Percentiles rank a stretch among this genome's conserved stretches.
These are phyloP conservation scores for Tetramorium alpestre DNA, from an alignment of 1,140 invertebrate species.

Conservation along the genomic window DNA sequence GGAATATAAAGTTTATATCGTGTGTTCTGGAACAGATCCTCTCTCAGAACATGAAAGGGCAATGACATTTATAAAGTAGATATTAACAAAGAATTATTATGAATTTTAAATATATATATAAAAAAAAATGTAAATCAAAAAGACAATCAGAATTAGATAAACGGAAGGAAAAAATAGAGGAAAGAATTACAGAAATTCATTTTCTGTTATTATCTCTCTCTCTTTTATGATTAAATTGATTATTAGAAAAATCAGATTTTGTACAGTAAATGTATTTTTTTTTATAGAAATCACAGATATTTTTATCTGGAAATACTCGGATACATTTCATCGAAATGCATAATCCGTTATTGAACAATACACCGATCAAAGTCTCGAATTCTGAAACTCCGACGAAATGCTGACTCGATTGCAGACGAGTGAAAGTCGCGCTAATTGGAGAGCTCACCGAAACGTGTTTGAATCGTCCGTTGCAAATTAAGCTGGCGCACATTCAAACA, in stretches of 20 bases:
- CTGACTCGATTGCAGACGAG: conserved; percentile 22
- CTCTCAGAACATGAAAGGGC: not conserved
- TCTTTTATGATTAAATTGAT: not conserved
- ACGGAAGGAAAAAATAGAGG: not conserved
- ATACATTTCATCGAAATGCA: not conserved
- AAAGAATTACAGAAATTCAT: not conserved
- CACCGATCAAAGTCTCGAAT: conserved; percentile 33
- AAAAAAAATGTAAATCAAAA: not conserved
- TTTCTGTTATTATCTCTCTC: not conserved
- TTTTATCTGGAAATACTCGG: not conserved
- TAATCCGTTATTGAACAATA: conserved; percentile 27
- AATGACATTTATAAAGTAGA: not conserved
- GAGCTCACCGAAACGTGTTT: conserved; percentile 38
- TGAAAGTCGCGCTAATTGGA: conserved; percentile 48
- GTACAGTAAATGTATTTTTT: not conserved
- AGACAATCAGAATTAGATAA: not conserved
- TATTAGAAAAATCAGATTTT: not conserved
- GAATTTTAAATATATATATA: not conserved
- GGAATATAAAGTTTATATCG: not conserved
- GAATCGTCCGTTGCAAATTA: conserved; percentile 51
- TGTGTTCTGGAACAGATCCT: not conserved
- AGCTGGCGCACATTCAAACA: conserved; percentile 41
- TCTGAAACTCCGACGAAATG: conserved; percentile 29
- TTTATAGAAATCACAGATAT: not conserved
- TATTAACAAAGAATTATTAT: not conserved